Conservation (phyloP, 1,140 invertebrate genomes). For the Adoxophyes honmai region DNA sequence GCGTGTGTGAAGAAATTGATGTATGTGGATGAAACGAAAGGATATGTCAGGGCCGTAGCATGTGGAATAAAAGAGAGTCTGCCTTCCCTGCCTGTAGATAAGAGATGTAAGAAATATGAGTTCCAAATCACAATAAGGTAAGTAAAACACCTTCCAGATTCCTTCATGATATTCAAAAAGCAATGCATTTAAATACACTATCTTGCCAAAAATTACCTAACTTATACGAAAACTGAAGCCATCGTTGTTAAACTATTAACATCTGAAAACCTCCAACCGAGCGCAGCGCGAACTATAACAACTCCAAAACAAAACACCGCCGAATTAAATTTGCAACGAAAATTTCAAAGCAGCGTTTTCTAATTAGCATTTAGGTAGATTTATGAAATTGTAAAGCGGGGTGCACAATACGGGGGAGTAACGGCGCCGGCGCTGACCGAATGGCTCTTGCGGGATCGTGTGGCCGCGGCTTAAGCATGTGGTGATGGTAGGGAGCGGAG, state of each 20-base stretch:
- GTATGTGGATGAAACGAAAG: too few species aligned
- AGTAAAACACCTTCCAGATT: too few species aligned
- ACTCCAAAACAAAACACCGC: conserved; percentile 1
- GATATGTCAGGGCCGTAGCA: too few species aligned
- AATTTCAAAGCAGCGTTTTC: not conserved
- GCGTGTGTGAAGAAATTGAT: too few species aligned
- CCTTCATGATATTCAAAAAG: too few species aligned
- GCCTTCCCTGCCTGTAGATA: too few species aligned
- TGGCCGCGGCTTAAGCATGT: not conserved
- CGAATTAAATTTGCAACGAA: conserved; percentile 6
- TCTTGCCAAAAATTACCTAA: too few species aligned
- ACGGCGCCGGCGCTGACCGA: not conserved
- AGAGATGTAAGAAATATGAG: too few species aligned
- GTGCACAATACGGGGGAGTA: not conserved
- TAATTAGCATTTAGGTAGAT: conserved; percentile 15
- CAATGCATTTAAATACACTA: too few species aligned
- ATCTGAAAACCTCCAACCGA: not conserved
- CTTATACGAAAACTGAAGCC: too few species aligned
- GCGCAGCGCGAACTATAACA: not conserved
- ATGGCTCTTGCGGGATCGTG: not conserved
- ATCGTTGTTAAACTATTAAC: not conserved
- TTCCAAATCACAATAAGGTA: too few species aligned
- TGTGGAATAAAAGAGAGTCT: too few species aligned
- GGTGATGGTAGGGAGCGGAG: not conserved
- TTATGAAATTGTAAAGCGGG: conserved; percentile 3